phyloP scores from a whole-genome alignment of 2,797 vertebrate genomes.

The Cottoperca gobio region DNA sequence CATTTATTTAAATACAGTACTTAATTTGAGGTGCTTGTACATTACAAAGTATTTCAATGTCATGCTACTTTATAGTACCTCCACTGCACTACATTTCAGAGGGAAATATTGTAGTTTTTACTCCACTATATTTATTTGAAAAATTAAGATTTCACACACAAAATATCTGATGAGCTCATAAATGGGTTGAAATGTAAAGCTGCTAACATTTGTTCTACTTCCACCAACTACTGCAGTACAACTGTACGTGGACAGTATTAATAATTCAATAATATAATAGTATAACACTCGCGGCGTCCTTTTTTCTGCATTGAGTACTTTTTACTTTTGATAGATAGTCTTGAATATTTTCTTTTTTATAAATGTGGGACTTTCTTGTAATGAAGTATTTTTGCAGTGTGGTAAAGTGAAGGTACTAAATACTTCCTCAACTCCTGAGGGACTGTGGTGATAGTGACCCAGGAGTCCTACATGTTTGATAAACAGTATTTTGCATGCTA shows the following conservation, averaged over 20 bases:
- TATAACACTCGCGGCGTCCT: not conserved
- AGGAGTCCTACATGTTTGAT: too few species aligned
- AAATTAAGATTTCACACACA: not conserved
- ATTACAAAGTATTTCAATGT: too few species aligned
- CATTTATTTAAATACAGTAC: too few species aligned
- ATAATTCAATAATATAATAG: not conserved
- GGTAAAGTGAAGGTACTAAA: not conserved
- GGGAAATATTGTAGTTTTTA: not conserved
- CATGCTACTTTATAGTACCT: not conserved
- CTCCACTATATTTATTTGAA: not conserved
- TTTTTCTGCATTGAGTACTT: not conserved
- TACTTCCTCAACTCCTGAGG: not conserved
- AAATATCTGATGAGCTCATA: not conserved
- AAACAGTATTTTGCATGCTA: slow-evolving; percentile 1
- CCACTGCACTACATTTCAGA: not conserved
- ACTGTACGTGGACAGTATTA: not conserved
- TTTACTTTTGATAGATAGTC: not conserved
- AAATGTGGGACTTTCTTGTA: not conserved
- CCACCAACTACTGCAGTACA: not conserved
- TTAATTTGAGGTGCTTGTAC: not conserved
- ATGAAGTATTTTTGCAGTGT: not conserved
- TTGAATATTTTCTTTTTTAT: not conserved
- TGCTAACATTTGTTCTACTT: not conserved
- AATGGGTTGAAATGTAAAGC: too few species aligned
- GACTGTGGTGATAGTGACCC: not conserved